phyloP scores from a whole-genome alignment of 2,113 vertebrate genomes.

The Motacilla tschutschensis region DNA sequence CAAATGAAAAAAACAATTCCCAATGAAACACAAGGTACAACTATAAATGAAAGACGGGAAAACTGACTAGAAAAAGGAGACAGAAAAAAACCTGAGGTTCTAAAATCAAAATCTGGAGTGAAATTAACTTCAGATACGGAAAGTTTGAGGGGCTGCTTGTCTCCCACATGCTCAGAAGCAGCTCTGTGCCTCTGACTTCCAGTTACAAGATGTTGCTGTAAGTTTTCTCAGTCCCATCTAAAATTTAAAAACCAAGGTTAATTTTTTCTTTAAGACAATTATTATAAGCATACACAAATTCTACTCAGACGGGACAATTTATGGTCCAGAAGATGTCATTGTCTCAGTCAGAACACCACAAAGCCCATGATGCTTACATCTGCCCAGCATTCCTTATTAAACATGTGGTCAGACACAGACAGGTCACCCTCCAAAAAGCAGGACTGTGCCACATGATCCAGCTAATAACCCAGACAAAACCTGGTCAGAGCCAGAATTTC shows the following conservation, averaged over 20 bases:
- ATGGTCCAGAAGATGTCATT: not conserved
- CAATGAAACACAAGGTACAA: not conserved
- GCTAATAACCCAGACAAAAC: not conserved
- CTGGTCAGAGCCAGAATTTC: not conserved
- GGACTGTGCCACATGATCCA: not conserved
- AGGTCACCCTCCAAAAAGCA: not conserved
- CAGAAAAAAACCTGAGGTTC: not conserved
- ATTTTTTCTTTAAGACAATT: not conserved
- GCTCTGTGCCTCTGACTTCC: not conserved
- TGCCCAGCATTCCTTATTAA: slow-evolving; percentile 27
- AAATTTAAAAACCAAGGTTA: slow-evolving; percentile 15
- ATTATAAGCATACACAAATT: not conserved
- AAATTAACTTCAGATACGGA: not conserved
- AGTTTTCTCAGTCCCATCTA: not conserved
- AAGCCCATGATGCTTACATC: not conserved
- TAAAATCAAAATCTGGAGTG: not conserved
- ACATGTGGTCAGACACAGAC: not conserved
- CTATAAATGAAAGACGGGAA: not conserved
- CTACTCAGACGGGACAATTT: not conserved
- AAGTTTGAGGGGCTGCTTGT: not conserved
- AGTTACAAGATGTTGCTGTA: not conserved
- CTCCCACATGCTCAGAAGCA: not conserved
- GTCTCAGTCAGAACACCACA: not conserved
- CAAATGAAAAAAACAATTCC: not conserved
- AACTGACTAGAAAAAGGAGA: not conserved